Percentiles rank a stretch among this genome's conserved stretches.
Evolutionary conservation across 2,888 invertebrate species (phyloP).

Genomic region (Eupithecia subumbrata): DNA sequence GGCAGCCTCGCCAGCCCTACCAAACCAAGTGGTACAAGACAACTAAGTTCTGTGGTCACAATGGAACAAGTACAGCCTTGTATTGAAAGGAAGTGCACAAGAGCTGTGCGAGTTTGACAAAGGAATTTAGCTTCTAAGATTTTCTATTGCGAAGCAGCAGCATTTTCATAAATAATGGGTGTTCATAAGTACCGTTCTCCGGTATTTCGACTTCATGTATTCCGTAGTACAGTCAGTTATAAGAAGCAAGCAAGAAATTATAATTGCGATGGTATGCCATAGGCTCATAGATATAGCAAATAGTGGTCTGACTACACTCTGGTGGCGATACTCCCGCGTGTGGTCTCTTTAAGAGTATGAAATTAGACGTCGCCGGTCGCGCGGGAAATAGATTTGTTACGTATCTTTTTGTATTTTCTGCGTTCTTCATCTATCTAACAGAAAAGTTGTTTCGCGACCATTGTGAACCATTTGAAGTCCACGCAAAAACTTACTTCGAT

Average conservation of each 20-base stretch:
- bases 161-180: background rate
- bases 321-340: background rate
- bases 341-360: too few relatives aligned
- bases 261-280: background rate
- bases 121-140: slow-evolving; percentile 1
- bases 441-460: too few relatives aligned
- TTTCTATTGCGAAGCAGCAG: background rate
- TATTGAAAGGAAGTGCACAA: slow-evolving; percentile 23
- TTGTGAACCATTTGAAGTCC: too few relatives aligned
- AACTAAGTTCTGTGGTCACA: slow-evolving; percentile 23
- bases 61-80: slow-evolving; percentile 23
- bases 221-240: too few relatives aligned
- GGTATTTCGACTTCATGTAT: too few relatives aligned
- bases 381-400: too few relatives aligned
- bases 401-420: too few relatives aligned
- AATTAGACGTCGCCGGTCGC: too few relatives aligned
- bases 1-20: background rate
- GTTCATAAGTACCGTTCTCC: too few relatives aligned
- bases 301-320: background rate
- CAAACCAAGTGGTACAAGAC: background rate
- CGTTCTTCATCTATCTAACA: too few relatives aligned
- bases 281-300: background rate
- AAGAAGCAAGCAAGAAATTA: background rate
- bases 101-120: slow-evolving; percentile 8
- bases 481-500: too few relatives aligned